Evolutionary conservation across 2,797 vertebrate genomes (phyloP).

Genomic region (Gallinago nigripennis): DNA sequence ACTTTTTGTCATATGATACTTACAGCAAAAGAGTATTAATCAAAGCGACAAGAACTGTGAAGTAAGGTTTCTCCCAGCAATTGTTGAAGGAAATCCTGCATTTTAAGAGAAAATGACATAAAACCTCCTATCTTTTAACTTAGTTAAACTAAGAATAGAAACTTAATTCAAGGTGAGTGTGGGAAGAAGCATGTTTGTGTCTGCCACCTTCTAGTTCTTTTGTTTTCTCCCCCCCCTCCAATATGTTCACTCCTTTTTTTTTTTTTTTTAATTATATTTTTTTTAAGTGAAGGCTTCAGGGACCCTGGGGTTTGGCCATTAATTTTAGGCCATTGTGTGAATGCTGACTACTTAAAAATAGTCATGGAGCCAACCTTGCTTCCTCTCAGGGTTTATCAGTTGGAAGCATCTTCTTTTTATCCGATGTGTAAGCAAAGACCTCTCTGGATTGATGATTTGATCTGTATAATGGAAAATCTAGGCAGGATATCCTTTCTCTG

Average conservation of each 20-base stretch:
- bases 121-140: not conserved
- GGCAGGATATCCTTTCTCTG: constrained; percentile 69
- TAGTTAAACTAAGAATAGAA: not conserved
- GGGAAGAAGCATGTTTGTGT: not conserved
- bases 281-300: not conserved
- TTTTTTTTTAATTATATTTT: not conserved
- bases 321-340: constrained; percentile 55
- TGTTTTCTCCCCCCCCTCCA: fast-evolving
- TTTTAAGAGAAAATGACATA: not conserved
- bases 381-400: constrained; percentile 46
- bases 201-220: not conserved
- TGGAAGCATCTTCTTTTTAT: constrained; percentile 53
- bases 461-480: constrained; percentile 60
- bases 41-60: not conserved
- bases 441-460: constrained; percentile 28
- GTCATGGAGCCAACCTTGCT: constrained; percentile 48
- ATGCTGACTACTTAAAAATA: constrained; percentile 50
- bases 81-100: not conserved
- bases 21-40: not conserved
- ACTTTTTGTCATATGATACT: not conserved
- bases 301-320: not conserved
- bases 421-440: constrained; percentile 35
- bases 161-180: not conserved
- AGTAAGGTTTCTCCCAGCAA: not conserved
- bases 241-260: not conserved